A percentile compares a stretch with the other conserved stretches of the same genome.
Conservation (phyloP, 2,113 vertebrate species). For the Gnathonemus echidnorhynchus region DNA sequence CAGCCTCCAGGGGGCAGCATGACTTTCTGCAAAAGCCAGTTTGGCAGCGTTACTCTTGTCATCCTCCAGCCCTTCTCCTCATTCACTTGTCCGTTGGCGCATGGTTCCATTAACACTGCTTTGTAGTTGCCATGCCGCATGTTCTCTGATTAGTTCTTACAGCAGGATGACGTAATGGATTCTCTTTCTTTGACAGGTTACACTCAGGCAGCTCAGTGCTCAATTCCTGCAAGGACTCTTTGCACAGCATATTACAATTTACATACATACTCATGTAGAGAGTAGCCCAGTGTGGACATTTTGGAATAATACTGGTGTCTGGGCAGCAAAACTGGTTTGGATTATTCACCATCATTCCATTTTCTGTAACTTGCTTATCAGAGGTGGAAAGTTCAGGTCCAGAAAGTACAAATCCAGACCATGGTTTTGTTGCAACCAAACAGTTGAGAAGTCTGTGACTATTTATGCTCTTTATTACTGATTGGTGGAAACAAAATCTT, state of each 20-base stretch:
- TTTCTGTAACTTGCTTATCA: background rate
- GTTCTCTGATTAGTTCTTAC: background rate
- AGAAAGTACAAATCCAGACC: too few relatives aligned
- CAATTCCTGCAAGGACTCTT: background rate
- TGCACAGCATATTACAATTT: background rate
- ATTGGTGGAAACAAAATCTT: too few relatives aligned
- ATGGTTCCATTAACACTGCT: background rate
- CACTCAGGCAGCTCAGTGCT: background rate
- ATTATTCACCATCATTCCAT: background rate
- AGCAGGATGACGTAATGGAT: background rate
- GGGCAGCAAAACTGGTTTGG: background rate
- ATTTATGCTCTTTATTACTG: too few relatives aligned
- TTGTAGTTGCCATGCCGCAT: background rate
- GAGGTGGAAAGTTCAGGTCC: too few relatives aligned
- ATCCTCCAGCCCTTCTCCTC: background rate
- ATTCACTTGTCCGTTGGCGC: background rate
- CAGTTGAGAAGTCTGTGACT: too few relatives aligned
- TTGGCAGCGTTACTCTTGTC: background rate
- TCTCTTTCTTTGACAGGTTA: background rate
- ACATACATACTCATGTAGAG: background rate
- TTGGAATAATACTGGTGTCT: background rate
- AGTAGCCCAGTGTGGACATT: background rate
- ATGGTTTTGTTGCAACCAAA: too few relatives aligned
- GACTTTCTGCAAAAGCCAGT: background rate
- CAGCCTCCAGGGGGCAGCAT: background rate